Conservation (phyloP, 2,113 vertebrate species). For the Mobula birostris region DNA sequence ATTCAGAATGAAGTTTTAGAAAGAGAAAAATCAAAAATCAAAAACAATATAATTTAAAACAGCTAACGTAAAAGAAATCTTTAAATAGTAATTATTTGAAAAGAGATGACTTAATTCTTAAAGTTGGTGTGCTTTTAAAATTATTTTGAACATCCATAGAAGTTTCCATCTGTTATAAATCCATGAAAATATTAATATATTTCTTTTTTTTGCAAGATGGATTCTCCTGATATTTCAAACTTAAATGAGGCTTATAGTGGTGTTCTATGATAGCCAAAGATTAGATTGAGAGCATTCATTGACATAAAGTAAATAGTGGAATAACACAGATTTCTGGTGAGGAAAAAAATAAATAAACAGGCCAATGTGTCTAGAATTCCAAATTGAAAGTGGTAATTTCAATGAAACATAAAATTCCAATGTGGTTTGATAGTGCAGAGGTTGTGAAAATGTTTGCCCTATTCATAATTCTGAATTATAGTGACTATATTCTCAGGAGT, state of each 20-base stretch:
- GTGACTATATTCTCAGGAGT: no score
- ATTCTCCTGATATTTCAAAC: conserved; percentile 1
- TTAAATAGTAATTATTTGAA: background rate
- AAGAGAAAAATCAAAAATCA: background rate
- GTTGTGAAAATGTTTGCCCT: no score
- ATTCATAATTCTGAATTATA: no score
- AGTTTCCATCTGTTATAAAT: background rate
- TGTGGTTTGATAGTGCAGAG: no score
- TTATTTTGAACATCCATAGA: background rate
- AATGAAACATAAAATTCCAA: no score
- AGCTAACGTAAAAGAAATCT: background rate
- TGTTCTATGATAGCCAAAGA: background rate
- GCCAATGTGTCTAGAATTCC: no score
- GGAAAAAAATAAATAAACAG: no score
- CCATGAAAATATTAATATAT: background rate
- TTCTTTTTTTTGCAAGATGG: background rate
- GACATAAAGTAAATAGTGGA: background rate
- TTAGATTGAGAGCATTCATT: background rate
- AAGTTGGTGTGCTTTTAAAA: background rate
- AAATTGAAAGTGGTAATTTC: no score
- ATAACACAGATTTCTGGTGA: no score
- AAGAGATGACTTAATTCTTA: background rate
- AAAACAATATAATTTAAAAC: background rate
- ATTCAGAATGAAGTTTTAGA: background rate
- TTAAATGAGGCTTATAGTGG: background rate